Evolutionary conservation across 1,140 invertebrate species (phyloP).

Genomic region (Sogatella furcifera): DNA sequence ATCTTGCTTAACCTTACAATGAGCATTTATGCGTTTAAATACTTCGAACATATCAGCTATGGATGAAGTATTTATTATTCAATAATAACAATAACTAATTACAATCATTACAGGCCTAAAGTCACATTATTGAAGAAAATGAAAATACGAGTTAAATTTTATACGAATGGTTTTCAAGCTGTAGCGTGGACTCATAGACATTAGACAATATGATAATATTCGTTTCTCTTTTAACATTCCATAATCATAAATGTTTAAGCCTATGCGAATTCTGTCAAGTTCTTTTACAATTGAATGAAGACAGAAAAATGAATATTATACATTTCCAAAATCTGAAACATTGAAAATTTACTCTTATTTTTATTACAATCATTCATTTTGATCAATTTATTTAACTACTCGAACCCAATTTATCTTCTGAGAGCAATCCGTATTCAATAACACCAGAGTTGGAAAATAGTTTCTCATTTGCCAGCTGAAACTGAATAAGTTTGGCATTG

Average conservation of each 20-base stretch:
- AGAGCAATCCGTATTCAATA: too few relatives aligned
- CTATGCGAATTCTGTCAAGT: too few relatives aligned
- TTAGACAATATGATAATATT: not conserved
- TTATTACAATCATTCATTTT: too few relatives aligned
- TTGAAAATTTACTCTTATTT: too few relatives aligned
- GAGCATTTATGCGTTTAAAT: not conserved
- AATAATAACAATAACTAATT: not conserved
- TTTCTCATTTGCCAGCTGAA: too few relatives aligned
- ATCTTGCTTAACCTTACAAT: not conserved
- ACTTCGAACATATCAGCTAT: not conserved
- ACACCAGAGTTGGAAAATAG: too few relatives aligned
- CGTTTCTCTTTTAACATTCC: not conserved
- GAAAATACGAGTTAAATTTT: not conserved
- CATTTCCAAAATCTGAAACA: too few relatives aligned
- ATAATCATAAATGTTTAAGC: not conserved
- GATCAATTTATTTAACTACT: too few relatives aligned
- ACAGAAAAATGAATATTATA: too few relatives aligned
- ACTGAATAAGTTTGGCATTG: too few relatives aligned
- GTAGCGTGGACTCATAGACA: not conserved
- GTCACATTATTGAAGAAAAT: not conserved
- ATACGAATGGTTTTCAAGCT: not conserved
- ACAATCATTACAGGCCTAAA: constrained; percentile 1
- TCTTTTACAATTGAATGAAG: too few relatives aligned
- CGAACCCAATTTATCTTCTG: too few relatives aligned
- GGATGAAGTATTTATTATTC: not conserved